phyloP scores from a whole-genome alignment of 2,888 invertebrate species.

The Drosophila gaucha region DNA sequence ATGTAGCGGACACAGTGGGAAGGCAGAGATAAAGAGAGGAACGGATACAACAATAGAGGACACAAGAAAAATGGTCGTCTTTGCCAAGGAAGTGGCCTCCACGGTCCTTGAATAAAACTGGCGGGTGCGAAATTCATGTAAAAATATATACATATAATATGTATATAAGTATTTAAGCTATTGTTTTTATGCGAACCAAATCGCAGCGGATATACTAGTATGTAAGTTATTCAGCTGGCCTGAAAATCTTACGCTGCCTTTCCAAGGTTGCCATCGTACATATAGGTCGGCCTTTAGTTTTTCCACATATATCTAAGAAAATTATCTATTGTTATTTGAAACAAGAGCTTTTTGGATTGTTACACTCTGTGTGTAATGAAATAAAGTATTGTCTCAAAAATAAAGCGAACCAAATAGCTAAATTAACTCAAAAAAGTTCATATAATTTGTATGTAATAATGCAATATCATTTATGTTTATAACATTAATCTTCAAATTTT shows the following conservation, averaged over 20 bases:
- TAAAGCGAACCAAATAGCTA: background rate
- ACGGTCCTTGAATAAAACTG: constrained; percentile 51
- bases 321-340: constrained; percentile 1
- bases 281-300: constrained; percentile 22
- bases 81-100: constrained; percentile 54
- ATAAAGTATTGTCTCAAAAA: too few relatives aligned
- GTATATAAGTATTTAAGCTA: constrained; percentile 44
- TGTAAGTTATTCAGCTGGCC: constrained; percentile 18
- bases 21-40: constrained; percentile 17
- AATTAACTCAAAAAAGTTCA: background rate
- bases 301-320: constrained; percentile 10
- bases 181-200: constrained; percentile 51
- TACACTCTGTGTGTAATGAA: background rate
- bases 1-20: constrained; percentile 46
- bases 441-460: too few relatives aligned
- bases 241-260: constrained; percentile 27
- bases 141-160: constrained; percentile 15
- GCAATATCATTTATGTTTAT: too few relatives aligned
- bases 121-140: constrained; percentile 44
- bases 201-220: constrained; percentile 11
- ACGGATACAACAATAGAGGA: constrained; percentile 52
- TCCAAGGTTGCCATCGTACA: constrained; percentile 5
- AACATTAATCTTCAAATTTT: too few relatives aligned
- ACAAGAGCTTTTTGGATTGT: background rate
- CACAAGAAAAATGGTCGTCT: constrained; percentile 60